phyloP scores from a whole-genome alignment of 2,113 vertebrate species.

The Microtus pennsylvanicus region DNA sequence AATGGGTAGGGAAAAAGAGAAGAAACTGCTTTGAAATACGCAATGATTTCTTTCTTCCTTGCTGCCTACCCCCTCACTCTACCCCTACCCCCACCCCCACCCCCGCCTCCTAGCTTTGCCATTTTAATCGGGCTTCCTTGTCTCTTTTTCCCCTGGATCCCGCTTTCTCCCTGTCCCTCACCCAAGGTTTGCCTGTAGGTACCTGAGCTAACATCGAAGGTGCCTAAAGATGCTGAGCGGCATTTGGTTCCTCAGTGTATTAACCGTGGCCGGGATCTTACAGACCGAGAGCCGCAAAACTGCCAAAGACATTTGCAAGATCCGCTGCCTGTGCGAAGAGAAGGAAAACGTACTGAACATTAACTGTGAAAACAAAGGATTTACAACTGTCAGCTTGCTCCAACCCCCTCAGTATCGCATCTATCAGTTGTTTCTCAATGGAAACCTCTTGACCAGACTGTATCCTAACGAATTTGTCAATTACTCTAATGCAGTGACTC shows the following conservation, averaged over 20 bases:
- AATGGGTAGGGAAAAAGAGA: background rate
- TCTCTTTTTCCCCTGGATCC: conserved; percentile 79
- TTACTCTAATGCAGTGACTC: conserved; percentile 96
- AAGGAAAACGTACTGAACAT: conserved; percentile 97
- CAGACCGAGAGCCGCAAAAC: conserved; percentile 96
- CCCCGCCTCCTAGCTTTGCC: conserved; percentile 55
- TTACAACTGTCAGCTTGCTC: conserved; percentile 94
- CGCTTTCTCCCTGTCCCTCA: conserved; percentile 36
- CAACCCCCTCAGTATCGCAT: conserved; percentile 95
- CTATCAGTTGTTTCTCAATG: conserved; percentile 97
- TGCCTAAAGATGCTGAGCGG: conserved; percentile 97
- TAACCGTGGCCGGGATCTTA: conserved; percentile 94
- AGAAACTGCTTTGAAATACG: conserved; percentile 29
- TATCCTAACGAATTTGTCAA: conserved; percentile 96
- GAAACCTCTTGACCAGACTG: conserved; percentile 95
- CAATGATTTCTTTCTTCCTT: conserved; percentile 60
- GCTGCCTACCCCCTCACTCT: conserved; percentile 6
- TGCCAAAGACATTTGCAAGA: conserved; percentile 98
- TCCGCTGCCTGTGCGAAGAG: conserved; percentile 96
- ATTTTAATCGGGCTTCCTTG: conserved; percentile 84
- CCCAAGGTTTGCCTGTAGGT: conserved; percentile 85
- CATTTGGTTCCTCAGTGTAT: conserved; percentile 95
- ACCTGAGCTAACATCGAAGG: conserved; percentile 84
- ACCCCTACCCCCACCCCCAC: conserved; percentile 24
- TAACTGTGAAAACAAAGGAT: conserved; percentile 99